Base-by-base conservation (phyloP, 2,888 invertebrate genomes). In the Boloria selene region DNA sequence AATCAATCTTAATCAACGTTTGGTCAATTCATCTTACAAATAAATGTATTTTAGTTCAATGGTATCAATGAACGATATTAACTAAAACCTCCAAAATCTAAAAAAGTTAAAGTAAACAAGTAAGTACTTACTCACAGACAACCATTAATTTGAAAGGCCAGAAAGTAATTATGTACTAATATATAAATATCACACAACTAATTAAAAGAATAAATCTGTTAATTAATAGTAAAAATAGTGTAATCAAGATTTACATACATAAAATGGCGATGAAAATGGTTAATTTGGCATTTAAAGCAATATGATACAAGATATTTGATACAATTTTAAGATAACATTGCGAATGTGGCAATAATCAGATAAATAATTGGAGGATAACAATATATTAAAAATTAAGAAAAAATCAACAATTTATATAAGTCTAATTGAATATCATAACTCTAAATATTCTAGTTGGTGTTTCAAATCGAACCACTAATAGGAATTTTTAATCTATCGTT, bases 21-120 rank as follows among this genome's bases (percentile, higher is more conserved):
- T 91, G 91, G 91, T 91, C 91, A 90, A 90, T 89, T 88, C 89
- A 89, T 91, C 89, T 79, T 79, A 78, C 74, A 79, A 75, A 75
- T 83, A 85, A 82, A 81, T 86, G 80, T 81, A 79, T 83, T 80
- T 44, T 64, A 64, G 45, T 45, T 52, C 52, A 59, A 64, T 52
- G 59, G 31, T 44, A 56, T 62, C 44, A 56, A 53, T 47, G 51
- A 64, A 59, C 38, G 45, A 47, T 44, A 59, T 31, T 16, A 64
- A 59, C 38, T 52, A 59, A 64, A 64, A 53, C 45, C 52, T 64
- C 47, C 47, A 56, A 49, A 44, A 10, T 45, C n/a, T 50, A 52
- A 59, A 18, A 18, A 13, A 50, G 26, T n/a, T 26, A 52, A 38
- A 38, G 7, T 2, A 38, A 38, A 38, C 31, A 10, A 31, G 6